Base-by-base conservation (phyloP, 2,113 vertebrate genomes). In the Sinocyclocheilus maitianheensis region DNA sequence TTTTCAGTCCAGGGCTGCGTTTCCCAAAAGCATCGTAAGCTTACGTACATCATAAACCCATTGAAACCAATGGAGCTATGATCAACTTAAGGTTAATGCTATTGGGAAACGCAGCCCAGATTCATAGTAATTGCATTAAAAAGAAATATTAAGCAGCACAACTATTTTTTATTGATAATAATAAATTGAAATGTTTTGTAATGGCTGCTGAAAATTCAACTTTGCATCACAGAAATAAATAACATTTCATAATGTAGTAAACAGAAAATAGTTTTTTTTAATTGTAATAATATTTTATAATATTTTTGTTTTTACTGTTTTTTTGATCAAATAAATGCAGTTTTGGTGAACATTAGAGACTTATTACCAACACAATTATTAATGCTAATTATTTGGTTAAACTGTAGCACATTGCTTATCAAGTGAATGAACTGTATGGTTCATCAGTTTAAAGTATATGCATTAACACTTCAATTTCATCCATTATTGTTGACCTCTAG, bases 401-500 rank as follows among this genome's bases (percentile, higher is more conserved):
- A 24, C 6, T 62, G 20, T 60, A 40, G 30, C 30, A n/a, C 37
- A 14, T 24, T 43, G 18, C 6, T 7, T 34, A 20, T 20, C 1
- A 65, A 26, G 37, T 46, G 18, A 77, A 34, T 58, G 5, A 48
- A 65, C 20, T 10, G 22, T 80, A 8, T 63, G 22, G 18, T 1
- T 8, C 22, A 40, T 8, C 9, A 0, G 14, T 65, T 81, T 18
- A 3, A 16, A 48, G 43, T 43, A 2, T 8, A n/a, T 62, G 12
- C 22, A 63, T 34, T 74, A 69, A 16, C 8, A 22, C 30, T 48
- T 51, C n/a, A 55, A 62, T 71, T 69, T 67, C 24, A 63, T 77
- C 22, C 46, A 14, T 81, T 40, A 87, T 63, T 82, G 48, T 53
- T 89, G 62, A 85, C 37, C 93, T 92, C 11, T 88, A 99, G 98